phyloP scores from a whole-genome alignment of 2,888 invertebrate genomes.

The Cephalotes varians region DNA sequence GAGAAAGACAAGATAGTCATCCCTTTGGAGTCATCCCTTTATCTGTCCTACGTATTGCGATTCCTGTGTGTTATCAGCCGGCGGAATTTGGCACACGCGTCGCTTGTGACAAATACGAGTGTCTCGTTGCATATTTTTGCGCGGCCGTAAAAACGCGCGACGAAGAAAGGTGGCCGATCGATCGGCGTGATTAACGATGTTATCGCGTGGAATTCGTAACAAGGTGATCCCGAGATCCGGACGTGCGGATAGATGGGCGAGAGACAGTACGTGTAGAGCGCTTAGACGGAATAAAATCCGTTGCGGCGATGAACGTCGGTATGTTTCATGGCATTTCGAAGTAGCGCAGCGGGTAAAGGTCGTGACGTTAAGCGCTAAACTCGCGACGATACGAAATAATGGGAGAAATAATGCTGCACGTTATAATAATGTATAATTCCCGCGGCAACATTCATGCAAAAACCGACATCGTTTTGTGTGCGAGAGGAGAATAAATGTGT shows the following conservation, averaged over 20 bases:
- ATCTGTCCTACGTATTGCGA: background rate
- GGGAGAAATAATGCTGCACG: constrained; percentile 3
- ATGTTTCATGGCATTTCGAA: constrained; percentile 50
- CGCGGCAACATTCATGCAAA: background rate
- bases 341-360: constrained; percentile 49
- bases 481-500: background rate
- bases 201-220: constrained; percentile 71
- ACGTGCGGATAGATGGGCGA: background rate
- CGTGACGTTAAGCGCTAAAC: constrained; percentile 22
- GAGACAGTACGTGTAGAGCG: constrained; percentile 15
- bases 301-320: constrained; percentile 24
- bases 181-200: constrained; percentile 66
- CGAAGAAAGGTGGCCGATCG: constrained; percentile 25
- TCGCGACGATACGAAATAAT: constrained; percentile 18
- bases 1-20: background rate
- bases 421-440: constrained; percentile 3
- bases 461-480: background rate
- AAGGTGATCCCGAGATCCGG: constrained; percentile 47
- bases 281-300: constrained; percentile 14
- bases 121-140: constrained; percentile 2
- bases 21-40: background rate
- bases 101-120: background rate
- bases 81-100: background rate
- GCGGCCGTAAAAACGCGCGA: constrained; percentile 12
- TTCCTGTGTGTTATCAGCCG: background rate